A percentile compares a stretch with the other conserved stretches of the same genome.
Evolutionary conservation across 2,113 vertebrate genomes (phyloP).

Genomic region (Tachysurus fulvidraco): DNA sequence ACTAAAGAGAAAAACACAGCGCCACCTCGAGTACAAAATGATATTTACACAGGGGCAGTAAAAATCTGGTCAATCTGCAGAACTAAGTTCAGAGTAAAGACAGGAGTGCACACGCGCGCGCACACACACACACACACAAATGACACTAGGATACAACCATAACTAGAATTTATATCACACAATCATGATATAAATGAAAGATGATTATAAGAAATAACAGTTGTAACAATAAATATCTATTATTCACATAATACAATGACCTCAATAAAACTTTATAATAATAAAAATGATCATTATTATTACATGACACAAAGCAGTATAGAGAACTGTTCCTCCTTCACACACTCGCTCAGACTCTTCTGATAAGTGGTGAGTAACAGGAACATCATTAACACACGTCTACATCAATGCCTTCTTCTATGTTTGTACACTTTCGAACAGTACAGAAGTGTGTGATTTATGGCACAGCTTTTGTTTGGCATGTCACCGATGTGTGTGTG

Average conservation of each 20-base stretch:
- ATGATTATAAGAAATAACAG: neutral
- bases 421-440: neutral
- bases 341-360: neutral
- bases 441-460: neutral
- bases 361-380: neutral
- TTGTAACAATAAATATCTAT: neutral
- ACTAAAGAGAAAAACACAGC: constrained; percentile 49
- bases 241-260: no score
- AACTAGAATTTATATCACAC: neutral
- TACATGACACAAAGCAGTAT: neutral
- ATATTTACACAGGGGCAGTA: constrained; percentile 58
- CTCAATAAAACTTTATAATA: no score
- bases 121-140: neutral
- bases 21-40: constrained; percentile 69
- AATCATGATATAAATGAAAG: neutral
- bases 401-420: neutral
- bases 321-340: neutral
- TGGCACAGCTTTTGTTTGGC: neutral
- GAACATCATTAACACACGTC: neutral
- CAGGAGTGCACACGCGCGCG: neutral
- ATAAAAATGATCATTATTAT: neutral
- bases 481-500: neutral
- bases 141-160: neutral
- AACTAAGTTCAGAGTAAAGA: neutral
- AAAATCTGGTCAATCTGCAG: constrained; percentile 45